These are phyloP conservation scores for Argyrosomus regius DNA, from an alignment of 2,797 vertebrate species.

Conservation along the genomic window DNA sequence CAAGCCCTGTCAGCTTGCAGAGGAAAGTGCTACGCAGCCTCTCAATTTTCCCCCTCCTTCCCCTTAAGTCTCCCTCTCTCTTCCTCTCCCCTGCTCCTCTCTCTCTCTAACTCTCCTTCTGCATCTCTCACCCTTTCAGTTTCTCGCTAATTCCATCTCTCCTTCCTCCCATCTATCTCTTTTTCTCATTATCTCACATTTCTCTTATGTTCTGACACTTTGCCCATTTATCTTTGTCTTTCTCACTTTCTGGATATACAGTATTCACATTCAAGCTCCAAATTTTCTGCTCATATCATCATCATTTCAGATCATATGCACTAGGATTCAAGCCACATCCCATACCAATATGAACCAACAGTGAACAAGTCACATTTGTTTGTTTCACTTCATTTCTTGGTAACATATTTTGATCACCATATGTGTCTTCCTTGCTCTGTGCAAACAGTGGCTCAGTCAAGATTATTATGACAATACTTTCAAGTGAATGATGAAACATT, in stretches of 20 bases:
- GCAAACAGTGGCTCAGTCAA: constrained; percentile 8
- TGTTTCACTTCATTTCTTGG: constrained; percentile 8
- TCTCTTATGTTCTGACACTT: constrained; percentile 40
- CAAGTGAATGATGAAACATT: constrained; percentile 16
- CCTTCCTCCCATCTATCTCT: constrained; percentile 47
- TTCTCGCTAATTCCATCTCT: constrained; percentile 44
- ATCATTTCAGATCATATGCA: neutral
- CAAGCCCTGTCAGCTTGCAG: constrained; percentile 84
- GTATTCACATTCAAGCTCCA: constrained; percentile 10
- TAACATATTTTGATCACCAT: neutral
- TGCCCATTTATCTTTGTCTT: constrained; percentile 46
- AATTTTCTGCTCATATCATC: constrained; percentile 19
- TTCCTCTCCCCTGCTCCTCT: constrained; percentile 28
- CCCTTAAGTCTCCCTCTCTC: constrained; percentile 40
- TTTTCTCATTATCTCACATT: constrained; percentile 59
- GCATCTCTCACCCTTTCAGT: constrained; percentile 43
- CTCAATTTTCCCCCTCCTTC: constrained; percentile 72
- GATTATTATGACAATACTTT: neutral
- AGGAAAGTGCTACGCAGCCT: constrained; percentile 81
- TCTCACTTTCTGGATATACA: constrained; percentile 19
- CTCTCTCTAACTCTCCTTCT: constrained; percentile 27
- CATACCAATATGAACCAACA: constrained; percentile 15
- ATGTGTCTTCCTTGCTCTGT: neutral
- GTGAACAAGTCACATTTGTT: constrained; percentile 6
- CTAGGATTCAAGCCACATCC: neutral